Conservation (phyloP, 2,797 vertebrate genomes). For the Chiloscyllium punctatum region DNA sequence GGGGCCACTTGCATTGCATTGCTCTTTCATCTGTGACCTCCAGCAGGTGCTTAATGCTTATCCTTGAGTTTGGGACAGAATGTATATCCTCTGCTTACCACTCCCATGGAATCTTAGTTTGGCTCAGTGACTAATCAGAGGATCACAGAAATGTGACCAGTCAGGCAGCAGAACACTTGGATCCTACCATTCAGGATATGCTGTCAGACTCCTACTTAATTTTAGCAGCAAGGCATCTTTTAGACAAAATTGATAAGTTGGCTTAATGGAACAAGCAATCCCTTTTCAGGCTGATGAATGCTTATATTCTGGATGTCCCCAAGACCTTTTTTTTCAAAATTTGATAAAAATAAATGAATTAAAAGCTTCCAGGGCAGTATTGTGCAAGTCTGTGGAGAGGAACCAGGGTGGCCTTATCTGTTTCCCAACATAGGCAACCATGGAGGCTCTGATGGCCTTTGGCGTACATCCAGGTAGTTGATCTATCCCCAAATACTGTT, state of each 20-base stretch:
- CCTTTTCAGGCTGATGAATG: background rate
- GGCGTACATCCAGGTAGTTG: too few relatives aligned
- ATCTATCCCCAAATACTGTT: too few relatives aligned
- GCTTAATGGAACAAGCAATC: background rate
- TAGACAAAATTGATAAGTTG: background rate
- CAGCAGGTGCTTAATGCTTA: constrained; percentile 15
- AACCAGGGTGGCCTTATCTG: too few relatives aligned
- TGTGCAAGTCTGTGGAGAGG: too few relatives aligned
- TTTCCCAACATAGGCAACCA: too few relatives aligned
- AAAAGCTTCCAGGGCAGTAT: too few relatives aligned
- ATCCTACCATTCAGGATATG: background rate
- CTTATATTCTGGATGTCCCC: too few relatives aligned
- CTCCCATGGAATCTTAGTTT: background rate
- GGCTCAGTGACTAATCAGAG: background rate
- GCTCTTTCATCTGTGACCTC: constrained; percentile 21
- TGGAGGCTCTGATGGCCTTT: too few relatives aligned
- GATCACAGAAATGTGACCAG: background rate
- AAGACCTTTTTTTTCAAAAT: too few relatives aligned
- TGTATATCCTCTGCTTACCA: background rate
- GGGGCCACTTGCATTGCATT: background rate
- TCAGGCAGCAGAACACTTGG: background rate
- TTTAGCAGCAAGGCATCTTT: background rate
- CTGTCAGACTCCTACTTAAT: background rate
- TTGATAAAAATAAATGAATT: too few relatives aligned
- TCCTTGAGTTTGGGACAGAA: background rate